These are phyloP conservation scores for Apotomis betuletana DNA, from an alignment of 2,888 invertebrate genomes.

Conservation along the genomic window DNA sequence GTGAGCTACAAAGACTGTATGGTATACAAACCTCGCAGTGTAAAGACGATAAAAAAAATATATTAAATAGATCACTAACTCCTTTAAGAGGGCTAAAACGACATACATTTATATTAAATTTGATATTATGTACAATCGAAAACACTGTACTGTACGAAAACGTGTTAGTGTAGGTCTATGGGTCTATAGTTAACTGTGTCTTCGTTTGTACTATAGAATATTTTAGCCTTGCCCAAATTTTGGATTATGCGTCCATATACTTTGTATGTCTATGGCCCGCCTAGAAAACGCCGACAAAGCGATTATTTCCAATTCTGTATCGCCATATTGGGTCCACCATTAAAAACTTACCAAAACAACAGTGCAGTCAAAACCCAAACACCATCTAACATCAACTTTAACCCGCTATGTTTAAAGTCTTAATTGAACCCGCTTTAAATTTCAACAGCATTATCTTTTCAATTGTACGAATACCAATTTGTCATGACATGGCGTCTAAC, in stretches of 20 bases:
- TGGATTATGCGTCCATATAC: neutral
- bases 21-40: too few relatives aligned
- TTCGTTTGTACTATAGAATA: too few relatives aligned
- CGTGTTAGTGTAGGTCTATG: too few relatives aligned
- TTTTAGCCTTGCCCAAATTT: neutral
- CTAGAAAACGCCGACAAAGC: constrained; percentile 37
- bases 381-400: constrained; percentile 19
- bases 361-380: neutral
- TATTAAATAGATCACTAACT: too few relatives aligned
- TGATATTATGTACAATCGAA: too few relatives aligned
- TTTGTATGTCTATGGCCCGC: neutral
- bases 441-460: constrained; percentile 21
- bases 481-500: constrained; percentile 44
- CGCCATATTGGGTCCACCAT: constrained; percentile 32
- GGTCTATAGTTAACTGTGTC: too few relatives aligned
- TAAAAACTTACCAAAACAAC: constrained; percentile 31
- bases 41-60: too few relatives aligned
- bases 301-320: constrained; percentile 28
- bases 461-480: constrained; percentile 43
- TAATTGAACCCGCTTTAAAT: neutral
- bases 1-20: too few relatives aligned
- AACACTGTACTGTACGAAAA: too few relatives aligned
- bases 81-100: too few relatives aligned
- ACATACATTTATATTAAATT: too few relatives aligned
- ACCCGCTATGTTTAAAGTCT: neutral